Evolutionary conservation across 2,113 vertebrate genomes (phyloP).

Genomic region (Oryzias woworae): DNA sequence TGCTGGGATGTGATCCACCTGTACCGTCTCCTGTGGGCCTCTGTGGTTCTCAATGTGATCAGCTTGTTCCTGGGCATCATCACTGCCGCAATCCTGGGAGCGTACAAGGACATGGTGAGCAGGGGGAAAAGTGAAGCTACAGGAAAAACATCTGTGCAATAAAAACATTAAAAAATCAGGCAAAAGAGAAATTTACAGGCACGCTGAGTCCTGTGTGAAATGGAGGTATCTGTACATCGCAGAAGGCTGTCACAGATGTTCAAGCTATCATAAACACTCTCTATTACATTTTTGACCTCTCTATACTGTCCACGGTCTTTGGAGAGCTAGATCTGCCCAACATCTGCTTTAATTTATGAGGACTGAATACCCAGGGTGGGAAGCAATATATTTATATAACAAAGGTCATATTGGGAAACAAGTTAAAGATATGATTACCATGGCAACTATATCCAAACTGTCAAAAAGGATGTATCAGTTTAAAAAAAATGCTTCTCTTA

Average conservation of each 20-base stretch:
- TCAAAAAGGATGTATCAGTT: background rate
- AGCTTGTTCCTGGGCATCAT: slow-evolving; percentile 87
- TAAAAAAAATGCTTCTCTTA: background rate
- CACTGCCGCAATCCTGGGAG: slow-evolving; percentile 89
- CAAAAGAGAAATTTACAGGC: slow-evolving; percentile 1
- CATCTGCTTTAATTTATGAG: slow-evolving; percentile 12
- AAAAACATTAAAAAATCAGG: background rate
- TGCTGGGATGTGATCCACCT: slow-evolving; percentile 90
- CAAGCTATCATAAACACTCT: background rate
- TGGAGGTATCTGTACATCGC: background rate
- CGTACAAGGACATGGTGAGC: slow-evolving; percentile 89
- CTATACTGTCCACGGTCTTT: background rate
- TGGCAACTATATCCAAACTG: background rate
- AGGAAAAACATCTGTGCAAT: background rate
- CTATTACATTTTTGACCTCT: background rate
- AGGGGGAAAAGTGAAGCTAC: background rate
- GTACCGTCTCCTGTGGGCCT: slow-evolving; percentile 89
- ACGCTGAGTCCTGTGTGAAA: background rate
- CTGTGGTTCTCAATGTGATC: slow-evolving; percentile 84
- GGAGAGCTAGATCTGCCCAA: background rate
- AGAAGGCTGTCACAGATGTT: slow-evolving; percentile 6
- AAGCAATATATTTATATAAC: background rate
- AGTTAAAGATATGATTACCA: background rate
- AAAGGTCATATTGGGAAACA: slow-evolving; percentile 8
- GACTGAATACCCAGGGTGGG: background rate